Conservation (phyloP, 53 echinoderm and acorn worm species). For the Temnopleurus reevesii region DNA sequence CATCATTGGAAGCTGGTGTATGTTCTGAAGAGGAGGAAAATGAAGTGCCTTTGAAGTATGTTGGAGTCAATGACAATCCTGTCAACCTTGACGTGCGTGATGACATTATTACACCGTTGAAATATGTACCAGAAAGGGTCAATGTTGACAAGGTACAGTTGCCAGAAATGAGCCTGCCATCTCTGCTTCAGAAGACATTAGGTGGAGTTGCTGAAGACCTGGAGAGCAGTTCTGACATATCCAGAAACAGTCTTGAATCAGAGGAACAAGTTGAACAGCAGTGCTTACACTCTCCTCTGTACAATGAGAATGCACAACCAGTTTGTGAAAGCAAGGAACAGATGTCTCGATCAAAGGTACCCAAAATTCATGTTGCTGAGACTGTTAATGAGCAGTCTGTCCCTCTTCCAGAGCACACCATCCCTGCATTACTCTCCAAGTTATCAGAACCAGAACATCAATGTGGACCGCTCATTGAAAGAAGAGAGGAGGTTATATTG, state of each 20-base stretch:
- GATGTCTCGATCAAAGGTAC: neutral
- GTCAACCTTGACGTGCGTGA: neutral
- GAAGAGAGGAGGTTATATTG: too few species aligned
- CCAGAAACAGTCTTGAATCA: neutral
- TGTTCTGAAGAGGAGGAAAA: neutral
- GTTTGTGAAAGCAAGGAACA: neutral
- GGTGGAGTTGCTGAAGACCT: neutral
- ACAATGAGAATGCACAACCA: neutral
- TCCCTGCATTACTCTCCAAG: neutral
- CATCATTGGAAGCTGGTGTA: neutral
- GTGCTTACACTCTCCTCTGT: neutral
- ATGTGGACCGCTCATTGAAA: too few species aligned
- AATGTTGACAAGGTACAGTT: neutral
- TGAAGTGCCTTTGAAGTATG: neutral
- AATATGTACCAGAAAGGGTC: neutral
- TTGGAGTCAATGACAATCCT: neutral
- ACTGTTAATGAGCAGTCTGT: neutral
- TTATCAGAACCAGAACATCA: neutral
- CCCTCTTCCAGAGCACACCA: neutral
- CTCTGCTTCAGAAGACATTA: neutral
- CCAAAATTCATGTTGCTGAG: neutral
- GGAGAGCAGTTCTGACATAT: neutral
- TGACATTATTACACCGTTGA: neutral
- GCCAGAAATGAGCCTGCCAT: neutral
- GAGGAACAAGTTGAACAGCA: neutral